phyloP scores from a whole-genome alignment of 2,113 vertebrate genomes.

The Lanius ludovicianus region DNA sequence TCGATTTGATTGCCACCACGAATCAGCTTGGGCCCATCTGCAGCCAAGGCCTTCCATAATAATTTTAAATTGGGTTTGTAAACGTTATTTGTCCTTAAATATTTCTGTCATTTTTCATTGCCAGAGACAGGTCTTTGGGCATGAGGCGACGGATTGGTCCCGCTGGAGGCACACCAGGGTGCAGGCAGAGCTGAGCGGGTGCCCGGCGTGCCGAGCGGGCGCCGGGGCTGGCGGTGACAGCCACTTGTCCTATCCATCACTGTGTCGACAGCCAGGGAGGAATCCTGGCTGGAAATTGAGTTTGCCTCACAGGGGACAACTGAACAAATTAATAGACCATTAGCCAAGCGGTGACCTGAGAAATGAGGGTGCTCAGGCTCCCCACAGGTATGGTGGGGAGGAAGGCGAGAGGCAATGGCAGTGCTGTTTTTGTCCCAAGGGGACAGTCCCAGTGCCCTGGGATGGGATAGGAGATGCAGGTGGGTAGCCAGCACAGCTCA shows the following conservation, averaged over 20 bases:
- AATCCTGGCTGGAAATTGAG: constrained; percentile 88
- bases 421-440: not conserved
- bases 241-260: constrained; percentile 97
- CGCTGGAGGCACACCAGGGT: not conserved
- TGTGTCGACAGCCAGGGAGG: constrained; percentile 80
- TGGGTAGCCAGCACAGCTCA: not conserved
- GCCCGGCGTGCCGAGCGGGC: constrained; percentile 44
- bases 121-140: constrained; percentile 75
- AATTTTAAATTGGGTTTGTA: constrained; percentile 84
- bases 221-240: constrained; percentile 81
- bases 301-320: constrained; percentile 92
- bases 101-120: constrained; percentile 87
- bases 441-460: not conserved
- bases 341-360: constrained; percentile 97
- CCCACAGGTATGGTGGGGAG: not conserved
- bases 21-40: constrained; percentile 83
- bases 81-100: constrained; percentile 86
- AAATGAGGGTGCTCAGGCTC: constrained; percentile 82
- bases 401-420: not conserved
- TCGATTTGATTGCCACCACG: constrained; percentile 91
- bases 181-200: not conserved
- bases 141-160: constrained; percentile 42
- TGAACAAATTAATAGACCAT: constrained; percentile 99
- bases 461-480: not conserved
- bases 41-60: constrained; percentile 74